Conservation (phyloP, 2,797 vertebrate species). For the Pseudochirops cupreus region DNA sequence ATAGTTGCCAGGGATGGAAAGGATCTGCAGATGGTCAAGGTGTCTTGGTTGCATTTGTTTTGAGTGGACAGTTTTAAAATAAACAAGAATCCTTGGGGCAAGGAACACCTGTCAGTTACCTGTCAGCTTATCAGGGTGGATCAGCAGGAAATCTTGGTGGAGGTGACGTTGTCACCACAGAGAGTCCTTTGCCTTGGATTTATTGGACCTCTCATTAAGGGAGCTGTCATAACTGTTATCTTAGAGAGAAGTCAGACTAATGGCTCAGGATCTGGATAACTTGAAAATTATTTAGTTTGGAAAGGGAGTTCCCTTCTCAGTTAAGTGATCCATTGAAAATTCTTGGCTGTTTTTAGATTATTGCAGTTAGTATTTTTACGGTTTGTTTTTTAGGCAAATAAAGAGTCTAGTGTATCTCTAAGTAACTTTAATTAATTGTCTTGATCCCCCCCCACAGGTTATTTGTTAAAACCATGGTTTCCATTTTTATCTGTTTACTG, state of each 20-base stretch:
- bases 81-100: constrained; percentile 42
- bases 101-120: constrained; percentile 50
- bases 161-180: constrained; percentile 15
- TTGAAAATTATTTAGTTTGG: constrained; percentile 59
- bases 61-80: constrained; percentile 54
- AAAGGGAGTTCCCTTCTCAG: constrained; percentile 27
- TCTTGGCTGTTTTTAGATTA: constrained; percentile 42
- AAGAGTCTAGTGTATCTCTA: constrained; percentile 39
- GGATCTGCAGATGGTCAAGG: not conserved
- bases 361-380: constrained; percentile 47
- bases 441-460: constrained; percentile 39
- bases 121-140: constrained; percentile 58
- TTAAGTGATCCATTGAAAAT: constrained; percentile 26
- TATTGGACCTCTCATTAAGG: constrained; percentile 52
- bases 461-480: constrained; percentile 54
- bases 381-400: constrained; percentile 34
- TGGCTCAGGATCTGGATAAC: constrained; percentile 54
- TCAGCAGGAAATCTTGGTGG: constrained; percentile 41
- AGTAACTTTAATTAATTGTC: constrained; percentile 49
- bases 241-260: constrained; percentile 57
- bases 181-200: constrained; percentile 37
- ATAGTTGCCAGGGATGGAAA: constrained; percentile 28
- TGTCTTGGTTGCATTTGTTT: constrained; percentile 35
- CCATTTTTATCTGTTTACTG: constrained; percentile 52
- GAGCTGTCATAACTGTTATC: constrained; percentile 50